Evolutionary conservation across 2,113 vertebrate species (phyloP), one percentile per base, ranked within the genome.

Genomic region (Trachemys scripta): DNA sequence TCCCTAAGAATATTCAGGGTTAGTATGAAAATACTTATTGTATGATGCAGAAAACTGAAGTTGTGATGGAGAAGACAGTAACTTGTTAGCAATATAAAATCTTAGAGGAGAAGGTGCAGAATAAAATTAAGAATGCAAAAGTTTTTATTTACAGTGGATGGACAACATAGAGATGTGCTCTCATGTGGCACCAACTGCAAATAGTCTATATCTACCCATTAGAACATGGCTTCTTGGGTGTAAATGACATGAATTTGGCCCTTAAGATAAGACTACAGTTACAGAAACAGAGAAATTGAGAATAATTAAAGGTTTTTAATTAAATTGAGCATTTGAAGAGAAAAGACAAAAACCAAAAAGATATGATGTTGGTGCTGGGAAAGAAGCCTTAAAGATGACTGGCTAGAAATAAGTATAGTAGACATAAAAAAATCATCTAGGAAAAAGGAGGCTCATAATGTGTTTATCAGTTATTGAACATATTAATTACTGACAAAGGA

Each of bases 31-130:
- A 92, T 8, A 56, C 87, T 85, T 84, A 49, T 25, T 82, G 38
- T 53, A 49, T 76, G 35, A 14, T 90, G 49, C 80, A n/a, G 47
- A 92, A 31, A 22, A 78, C 10, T 80, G 56, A 84, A 95, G 16
- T 79, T 92, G 13, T 49, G 51, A 82, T 49, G 45, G 8, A 35
- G 6, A 91, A 82, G 62, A 82, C 3, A 24, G 3, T 0, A 0
- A 59, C 14, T 90, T 5, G 0, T 88, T 29, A 38, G 16, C 7
- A 57, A 59, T 31, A 42, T 17, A 82, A 42, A 82, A 42, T 35
- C 79, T 50, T 57, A 59, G 38, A 31, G 25, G 54, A 47, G 8
- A 83, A 45, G 27, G 25, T 45, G 38, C 10, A 42, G n/a, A 78
- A 80, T 80, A 16, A 13, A 35, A 59, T 56, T 86, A 95, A 89